These are phyloP conservation scores for Pygmarrhopalites habei DNA, from an alignment of 1,140 invertebrate genomes.

Conservation along the genomic window DNA sequence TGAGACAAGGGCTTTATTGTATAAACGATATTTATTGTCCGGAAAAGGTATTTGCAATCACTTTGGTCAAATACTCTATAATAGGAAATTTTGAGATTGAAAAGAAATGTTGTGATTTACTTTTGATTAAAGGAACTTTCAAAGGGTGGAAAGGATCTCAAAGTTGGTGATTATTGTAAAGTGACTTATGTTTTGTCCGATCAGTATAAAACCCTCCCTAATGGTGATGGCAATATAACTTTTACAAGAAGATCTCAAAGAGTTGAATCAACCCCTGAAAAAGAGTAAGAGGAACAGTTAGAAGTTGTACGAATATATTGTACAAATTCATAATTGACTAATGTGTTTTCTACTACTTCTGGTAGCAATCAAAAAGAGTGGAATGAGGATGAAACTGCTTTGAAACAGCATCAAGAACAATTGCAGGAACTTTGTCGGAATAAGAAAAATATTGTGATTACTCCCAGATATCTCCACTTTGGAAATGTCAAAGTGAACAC, in stretches of 20 bases:
- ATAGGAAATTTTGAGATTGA: too few species aligned
- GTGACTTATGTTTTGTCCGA: not conserved
- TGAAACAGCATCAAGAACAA: too few species aligned
- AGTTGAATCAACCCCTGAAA: not conserved
- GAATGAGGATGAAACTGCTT: too few species aligned
- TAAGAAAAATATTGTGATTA: slow-evolving; percentile 1
- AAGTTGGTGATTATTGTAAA: not conserved
- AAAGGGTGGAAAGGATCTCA: not conserved
- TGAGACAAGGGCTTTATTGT: not conserved
- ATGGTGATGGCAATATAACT: not conserved
- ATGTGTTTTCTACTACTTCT: too few species aligned
- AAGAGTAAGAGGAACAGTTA: slow-evolving; percentile 31
- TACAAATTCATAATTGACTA: too few species aligned
- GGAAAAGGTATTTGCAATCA: too few species aligned
- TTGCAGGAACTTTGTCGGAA: not conserved
- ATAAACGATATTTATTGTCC: not conserved
- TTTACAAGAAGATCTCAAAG: not conserved
- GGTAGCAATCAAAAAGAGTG: too few species aligned
- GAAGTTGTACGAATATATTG: not conserved
- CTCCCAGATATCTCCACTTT: not conserved
- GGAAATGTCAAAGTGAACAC: not conserved
- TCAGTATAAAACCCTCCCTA: not conserved
- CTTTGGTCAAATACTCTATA: too few species aligned
- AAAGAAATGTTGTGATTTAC: too few species aligned
- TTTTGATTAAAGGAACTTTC: not conserved